Evolutionary conservation across 2,113 vertebrate species (phyloP), one percentile per base, ranked within the genome.

Genomic region (Perca flavescens): DNA sequence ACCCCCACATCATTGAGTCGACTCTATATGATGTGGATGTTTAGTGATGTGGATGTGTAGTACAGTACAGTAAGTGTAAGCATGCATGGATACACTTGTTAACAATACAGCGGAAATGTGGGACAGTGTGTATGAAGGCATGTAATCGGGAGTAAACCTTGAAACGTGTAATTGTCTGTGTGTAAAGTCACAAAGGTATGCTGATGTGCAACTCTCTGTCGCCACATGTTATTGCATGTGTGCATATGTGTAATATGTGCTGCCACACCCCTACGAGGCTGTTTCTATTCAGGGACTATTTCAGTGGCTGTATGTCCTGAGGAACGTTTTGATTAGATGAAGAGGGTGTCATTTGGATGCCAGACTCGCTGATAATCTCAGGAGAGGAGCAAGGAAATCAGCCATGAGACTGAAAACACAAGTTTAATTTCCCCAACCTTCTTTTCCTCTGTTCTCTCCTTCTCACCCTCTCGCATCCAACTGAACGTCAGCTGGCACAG

Each of bases 381-480:
- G 82, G 88, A 93, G 88, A 85, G 74, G 46, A 73, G 85, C 79
- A 67, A 74, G 47, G 69, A 77, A 92, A 85, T 91, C 79, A 85
- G 85, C 83, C 73, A 85, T 83, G 83, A 91, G 86, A 88, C 90
- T 80, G 75, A 88, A 91, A 93, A 92, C 86, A 94, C 89, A 91
- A 84, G 84, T 93, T 86, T 86, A 67, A 77, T 88, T 87, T 77
- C 83, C 77, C 70, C 74, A 61, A 78, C 84, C 73, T 74, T 68
- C 63, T 56, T 58, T 58, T 74, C 50, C 54, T 80, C 79, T 43
- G 40, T 43, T 43, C 28, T 53, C 74, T 86, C 80, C 75, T 47
- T 82, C 78, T 80, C 65, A 61, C 85, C 88, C 89, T 76, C 81
- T 86, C 84, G 90, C 87, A 74, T 72, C 57, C 28, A 72, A 84